Percentiles rank a stretch among this genome's conserved stretches.
Evolutionary conservation across 2,113 vertebrate genomes (phyloP).

Genomic region (Takifugu flavidus): DNA sequence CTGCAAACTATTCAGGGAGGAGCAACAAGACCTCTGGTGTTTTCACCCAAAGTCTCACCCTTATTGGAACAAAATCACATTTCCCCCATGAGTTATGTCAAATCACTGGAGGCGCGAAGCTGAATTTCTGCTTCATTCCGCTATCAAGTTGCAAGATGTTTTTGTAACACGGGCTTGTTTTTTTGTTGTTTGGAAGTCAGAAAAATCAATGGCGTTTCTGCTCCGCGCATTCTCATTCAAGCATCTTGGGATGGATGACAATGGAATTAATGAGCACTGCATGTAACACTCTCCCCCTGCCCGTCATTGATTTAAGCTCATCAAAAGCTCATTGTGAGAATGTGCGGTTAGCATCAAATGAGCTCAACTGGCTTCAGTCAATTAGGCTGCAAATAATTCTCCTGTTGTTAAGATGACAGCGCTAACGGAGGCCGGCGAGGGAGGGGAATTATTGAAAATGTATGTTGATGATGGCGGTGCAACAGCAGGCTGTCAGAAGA

Average conservation of each 20-base stretch:
- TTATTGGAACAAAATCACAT: too few species aligned
- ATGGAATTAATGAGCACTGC: slow-evolving; percentile 60
- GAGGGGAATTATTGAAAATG: slow-evolving; percentile 50
- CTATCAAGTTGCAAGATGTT: slow-evolving; percentile 9
- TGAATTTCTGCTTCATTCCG: slow-evolving; percentile 14
- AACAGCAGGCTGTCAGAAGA: slow-evolving; percentile 20
- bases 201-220: slow-evolving; percentile 55
- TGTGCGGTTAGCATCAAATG: slow-evolving; percentile 61
- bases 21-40: too few species aligned
- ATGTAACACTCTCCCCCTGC: slow-evolving; percentile 32
- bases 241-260: slow-evolving; percentile 55
- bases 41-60: too few species aligned
- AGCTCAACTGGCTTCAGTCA: slow-evolving; percentile 60
- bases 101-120: slow-evolving; percentile 13
- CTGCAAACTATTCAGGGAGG: too few species aligned
- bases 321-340: slow-evolving; percentile 63
- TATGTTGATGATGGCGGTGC: slow-evolving; percentile 39
- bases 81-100: slow-evolving; percentile 4
- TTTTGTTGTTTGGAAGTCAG: slow-evolving; percentile 32
- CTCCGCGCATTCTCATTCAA: slow-evolving; percentile 28
- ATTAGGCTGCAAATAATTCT: slow-evolving; percentile 55
- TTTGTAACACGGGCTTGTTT: slow-evolving; percentile 22
- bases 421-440: slow-evolving; percentile 44
- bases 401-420: slow-evolving; percentile 53
- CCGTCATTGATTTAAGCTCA: slow-evolving; percentile 66